phyloP scores from a whole-genome alignment of 2,797 vertebrate species.

The Schizopygopsis pylzovi region DNA sequence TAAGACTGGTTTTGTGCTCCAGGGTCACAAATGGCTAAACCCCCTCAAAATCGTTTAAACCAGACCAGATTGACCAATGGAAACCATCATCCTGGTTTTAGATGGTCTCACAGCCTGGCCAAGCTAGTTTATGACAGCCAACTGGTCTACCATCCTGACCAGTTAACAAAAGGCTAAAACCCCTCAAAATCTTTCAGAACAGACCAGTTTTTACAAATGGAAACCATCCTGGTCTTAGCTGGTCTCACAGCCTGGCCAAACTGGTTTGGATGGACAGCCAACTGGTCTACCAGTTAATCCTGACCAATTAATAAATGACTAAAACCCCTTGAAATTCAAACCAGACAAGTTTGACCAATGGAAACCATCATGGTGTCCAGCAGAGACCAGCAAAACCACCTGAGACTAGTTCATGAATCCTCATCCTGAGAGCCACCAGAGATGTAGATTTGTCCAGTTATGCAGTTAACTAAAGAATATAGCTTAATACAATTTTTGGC shows the following conservation, averaged over 20 bases:
- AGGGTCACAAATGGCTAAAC: neutral
- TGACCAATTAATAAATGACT: neutral
- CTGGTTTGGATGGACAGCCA: neutral
- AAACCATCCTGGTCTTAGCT: neutral
- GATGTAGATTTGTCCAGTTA: neutral
- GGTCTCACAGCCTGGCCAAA: neutral
- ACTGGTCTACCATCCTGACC: neutral
- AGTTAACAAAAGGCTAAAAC: neutral
- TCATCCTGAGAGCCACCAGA: neutral
- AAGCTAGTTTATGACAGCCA: neutral
- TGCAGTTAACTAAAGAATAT: neutral
- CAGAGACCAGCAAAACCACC: no score
- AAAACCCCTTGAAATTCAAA: neutral
- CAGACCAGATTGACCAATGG: neutral
- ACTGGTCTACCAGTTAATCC: neutral
- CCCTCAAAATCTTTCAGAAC: no score
- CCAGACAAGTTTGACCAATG: neutral
- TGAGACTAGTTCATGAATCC: neutral
- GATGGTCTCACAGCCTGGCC: neutral
- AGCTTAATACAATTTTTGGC: neutral
- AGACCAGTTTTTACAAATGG: no score
- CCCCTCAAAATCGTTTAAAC: neutral
- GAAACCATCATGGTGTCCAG: no score
- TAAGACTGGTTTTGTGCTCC: no score
- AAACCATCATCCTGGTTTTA: neutral